phyloP scores from a whole-genome alignment of 2,113 vertebrate species.

The Maccullochella peelii region DNA sequence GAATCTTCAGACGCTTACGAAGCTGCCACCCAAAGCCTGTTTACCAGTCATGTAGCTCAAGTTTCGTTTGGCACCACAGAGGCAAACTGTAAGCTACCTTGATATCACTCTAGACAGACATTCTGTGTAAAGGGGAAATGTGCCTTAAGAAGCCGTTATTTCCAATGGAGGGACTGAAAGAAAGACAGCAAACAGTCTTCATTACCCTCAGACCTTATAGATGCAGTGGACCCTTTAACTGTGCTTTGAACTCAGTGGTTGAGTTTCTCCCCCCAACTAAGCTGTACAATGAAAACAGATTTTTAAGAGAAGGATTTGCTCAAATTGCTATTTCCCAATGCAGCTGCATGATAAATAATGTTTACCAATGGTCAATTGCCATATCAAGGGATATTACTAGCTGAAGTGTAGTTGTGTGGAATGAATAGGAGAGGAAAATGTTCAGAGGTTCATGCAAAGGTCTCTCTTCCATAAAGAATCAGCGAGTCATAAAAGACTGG shows the following conservation, averaged over 20 bases:
- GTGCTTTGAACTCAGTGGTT: neutral
- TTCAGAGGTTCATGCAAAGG: conserved; percentile 70
- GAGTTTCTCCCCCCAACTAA: conserved; percentile 6
- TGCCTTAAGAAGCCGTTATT: conserved; percentile 14
- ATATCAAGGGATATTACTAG: conserved; percentile 64
- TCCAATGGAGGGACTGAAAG: neutral
- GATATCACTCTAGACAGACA: neutral
- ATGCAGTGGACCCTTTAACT: conserved; percentile 9
- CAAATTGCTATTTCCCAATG: conserved; percentile 62
- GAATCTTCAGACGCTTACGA: neutral
- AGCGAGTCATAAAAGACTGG: conserved; percentile 39
- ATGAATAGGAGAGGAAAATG: conserved; percentile 60
- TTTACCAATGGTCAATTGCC: conserved; percentile 72
- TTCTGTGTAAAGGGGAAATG: neutral
- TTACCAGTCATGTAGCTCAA: neutral
- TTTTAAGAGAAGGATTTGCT: conserved; percentile 62
- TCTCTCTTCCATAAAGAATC: conserved; percentile 61
- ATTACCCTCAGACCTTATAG: conserved; percentile 22
- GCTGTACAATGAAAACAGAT: conserved; percentile 44
- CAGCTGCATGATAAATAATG: conserved; percentile 67
- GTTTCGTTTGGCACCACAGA: conserved; percentile 6
- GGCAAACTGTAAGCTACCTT: neutral
- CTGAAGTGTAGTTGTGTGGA: conserved; percentile 47
- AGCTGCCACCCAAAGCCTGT: conserved; percentile 21
- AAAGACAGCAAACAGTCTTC: conserved; percentile 5